Conservation (phyloP, 1,140 invertebrate species). For the Zaprionus lachaisei region DNA sequence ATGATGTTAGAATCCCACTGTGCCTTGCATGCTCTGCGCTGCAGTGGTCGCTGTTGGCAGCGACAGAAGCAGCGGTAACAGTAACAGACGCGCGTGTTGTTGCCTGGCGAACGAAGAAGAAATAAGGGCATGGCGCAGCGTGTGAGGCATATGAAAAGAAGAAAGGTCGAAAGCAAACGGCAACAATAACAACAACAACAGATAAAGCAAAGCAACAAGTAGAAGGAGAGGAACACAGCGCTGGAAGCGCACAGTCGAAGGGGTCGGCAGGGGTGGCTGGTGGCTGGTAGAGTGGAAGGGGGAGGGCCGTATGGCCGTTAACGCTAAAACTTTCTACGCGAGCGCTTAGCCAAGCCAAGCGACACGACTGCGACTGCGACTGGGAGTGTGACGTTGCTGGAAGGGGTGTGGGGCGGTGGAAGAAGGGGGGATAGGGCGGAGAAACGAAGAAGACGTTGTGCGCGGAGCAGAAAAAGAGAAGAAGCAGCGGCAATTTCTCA, state of each 20-base stretch:
- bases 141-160: slow-evolving; percentile 59
- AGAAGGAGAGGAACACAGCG: not conserved
- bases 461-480: slow-evolving; percentile 31
- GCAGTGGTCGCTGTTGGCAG: slow-evolving; percentile 12
- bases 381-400: not conserved
- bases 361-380: slow-evolving; percentile 28
- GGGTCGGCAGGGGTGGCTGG: slow-evolving; percentile 36
- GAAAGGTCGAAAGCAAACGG: slow-evolving; percentile 79
- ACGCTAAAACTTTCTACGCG: slow-evolving; percentile 79
- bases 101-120: slow-evolving; percentile 52
- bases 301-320: slow-evolving; percentile 57
- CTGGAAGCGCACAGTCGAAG: not conserved
- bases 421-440: slow-evolving; percentile 31
- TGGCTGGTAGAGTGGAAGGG: slow-evolving; percentile 33
- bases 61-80: slow-evolving; percentile 51
- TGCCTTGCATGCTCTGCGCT: slow-evolving; percentile 30
- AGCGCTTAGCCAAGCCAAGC: slow-evolving; percentile 81
- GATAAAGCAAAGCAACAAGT: slow-evolving; percentile 8
- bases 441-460: slow-evolving; percentile 33
- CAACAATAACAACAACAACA: slow-evolving; percentile 29
- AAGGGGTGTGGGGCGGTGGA: slow-evolving; percentile 20
- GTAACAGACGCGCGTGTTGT: slow-evolving; percentile 65
- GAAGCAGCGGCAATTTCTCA: slow-evolving; percentile 52
- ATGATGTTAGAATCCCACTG: slow-evolving; percentile 20
- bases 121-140: slow-evolving; percentile 73